Evolutionary conservation across 2,888 invertebrate genomes (phyloP).

Genomic region (Masnerella sp.): DNA sequence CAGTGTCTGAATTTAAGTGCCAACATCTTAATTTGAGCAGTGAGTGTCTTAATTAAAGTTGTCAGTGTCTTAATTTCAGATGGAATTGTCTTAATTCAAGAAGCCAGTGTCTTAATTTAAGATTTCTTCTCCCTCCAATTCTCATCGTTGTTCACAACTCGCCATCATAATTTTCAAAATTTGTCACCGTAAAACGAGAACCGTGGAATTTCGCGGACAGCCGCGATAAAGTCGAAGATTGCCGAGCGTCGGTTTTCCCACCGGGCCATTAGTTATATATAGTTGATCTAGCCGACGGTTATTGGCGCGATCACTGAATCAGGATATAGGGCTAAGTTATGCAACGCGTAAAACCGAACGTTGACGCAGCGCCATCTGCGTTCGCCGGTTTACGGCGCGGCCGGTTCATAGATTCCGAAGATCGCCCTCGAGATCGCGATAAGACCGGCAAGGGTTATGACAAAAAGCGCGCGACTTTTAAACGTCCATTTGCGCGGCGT

Average conservation of each 20-base stretch:
- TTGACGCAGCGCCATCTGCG: conserved; percentile 54
- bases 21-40: no score
- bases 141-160: conserved; percentile 1
- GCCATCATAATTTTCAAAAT: conserved; percentile 48
- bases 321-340: conserved; percentile 59
- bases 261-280: conserved; percentile 52
- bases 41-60: no score
- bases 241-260: conserved; percentile 46
- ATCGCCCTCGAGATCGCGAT: conserved; percentile 48
- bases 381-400: conserved; percentile 36
- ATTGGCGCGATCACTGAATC: conserved; percentile 55
- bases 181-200: conserved; percentile 45
- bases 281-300: conserved; percentile 37
- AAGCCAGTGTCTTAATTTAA: no score
- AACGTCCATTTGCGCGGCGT: conserved; percentile 44
- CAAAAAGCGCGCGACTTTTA: conserved; percentile 46
- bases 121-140: background rate
- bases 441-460: conserved; percentile 32
- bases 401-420: conserved; percentile 51
- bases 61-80: no score
- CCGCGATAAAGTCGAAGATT: conserved; percentile 50
- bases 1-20: no score
- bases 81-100: no score
- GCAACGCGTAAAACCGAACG: conserved; percentile 56
- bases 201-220: conserved; percentile 40